These are phyloP conservation scores for Todus mexicanus DNA, from an alignment of 2,797 vertebrate species.

Conservation along the genomic window DNA sequence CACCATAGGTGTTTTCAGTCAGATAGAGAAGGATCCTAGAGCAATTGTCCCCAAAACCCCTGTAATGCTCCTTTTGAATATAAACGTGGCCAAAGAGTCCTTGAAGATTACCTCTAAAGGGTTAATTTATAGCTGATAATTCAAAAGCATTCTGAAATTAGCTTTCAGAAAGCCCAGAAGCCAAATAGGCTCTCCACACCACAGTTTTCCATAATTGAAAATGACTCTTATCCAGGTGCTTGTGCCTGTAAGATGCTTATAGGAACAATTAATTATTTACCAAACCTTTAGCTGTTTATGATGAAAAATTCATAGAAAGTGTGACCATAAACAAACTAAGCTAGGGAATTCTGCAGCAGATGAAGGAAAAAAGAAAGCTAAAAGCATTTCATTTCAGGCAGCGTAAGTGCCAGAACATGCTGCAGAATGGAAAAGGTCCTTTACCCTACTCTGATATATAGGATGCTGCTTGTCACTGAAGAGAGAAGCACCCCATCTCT, in stretches of 20 bases:
- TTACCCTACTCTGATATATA: background rate
- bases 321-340: conserved; percentile 22
- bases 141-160: background rate
- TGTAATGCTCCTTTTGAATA: background rate
- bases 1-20: background rate
- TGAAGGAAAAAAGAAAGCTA: background rate
- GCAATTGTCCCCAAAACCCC: background rate
- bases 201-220: conserved; percentile 3
- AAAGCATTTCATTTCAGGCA: background rate
- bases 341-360: background rate
- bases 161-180: background rate
- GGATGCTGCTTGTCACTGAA: background rate
- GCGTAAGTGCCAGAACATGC: background rate
- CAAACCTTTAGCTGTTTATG: conserved; percentile 26
- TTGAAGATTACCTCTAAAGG: background rate
- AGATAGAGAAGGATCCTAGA: background rate
- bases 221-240: background rate
- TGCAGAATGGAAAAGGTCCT: background rate
- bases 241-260: background rate
- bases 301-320: conserved; percentile 56
- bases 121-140: background rate
- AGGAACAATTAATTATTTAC: conserved; percentile 55
- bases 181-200: background rate
- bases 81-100: background rate
- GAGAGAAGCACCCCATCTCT: background rate